These are phyloP conservation scores for Brachyopa scutellaris DNA, from an alignment of 2,888 invertebrate genomes.

Conservation along the genomic window DNA sequence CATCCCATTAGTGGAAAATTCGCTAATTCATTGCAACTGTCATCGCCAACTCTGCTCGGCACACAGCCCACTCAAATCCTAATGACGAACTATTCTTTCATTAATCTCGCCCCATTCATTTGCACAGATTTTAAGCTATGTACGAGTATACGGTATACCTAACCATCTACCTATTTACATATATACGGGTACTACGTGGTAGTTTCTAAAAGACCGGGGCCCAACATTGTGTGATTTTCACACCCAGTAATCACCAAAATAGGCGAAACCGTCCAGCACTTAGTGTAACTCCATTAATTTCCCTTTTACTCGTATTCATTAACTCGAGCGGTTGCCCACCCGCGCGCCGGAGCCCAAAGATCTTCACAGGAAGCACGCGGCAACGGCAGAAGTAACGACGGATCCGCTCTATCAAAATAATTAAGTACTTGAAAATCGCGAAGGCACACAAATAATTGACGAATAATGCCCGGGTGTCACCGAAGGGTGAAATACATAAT, in stretches of 20 bases:
- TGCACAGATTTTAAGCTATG: constrained; percentile 17
- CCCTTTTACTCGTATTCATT: constrained; percentile 45
- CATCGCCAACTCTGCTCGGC: constrained; percentile 8
- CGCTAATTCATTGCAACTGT: constrained; percentile 43
- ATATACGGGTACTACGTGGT: not conserved
- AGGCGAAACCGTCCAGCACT: constrained; percentile 42
- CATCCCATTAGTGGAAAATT: not conserved
- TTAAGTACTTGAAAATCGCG: constrained; percentile 49
- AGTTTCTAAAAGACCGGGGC: constrained; percentile 13
- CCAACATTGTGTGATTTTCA: constrained; percentile 34
- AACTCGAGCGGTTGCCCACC: not conserved
- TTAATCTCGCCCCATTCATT: constrained; percentile 21
- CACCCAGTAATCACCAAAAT: constrained; percentile 41
- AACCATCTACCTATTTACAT: not conserved
- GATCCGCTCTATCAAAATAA: constrained; percentile 43
- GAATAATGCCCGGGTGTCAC: constrained; percentile 35
- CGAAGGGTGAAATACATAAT: not conserved
- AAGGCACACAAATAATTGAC: constrained; percentile 49
- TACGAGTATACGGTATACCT: not conserved
- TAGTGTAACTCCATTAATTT: constrained; percentile 50
- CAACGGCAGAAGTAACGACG: constrained; percentile 12
- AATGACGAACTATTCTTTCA: constrained; percentile 38
- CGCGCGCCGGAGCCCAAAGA: too few species aligned
- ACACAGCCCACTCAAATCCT: constrained; percentile 4
- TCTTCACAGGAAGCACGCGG: too few species aligned